Evolutionary conservation across 2,888 invertebrate genomes (phyloP), one percentile per base, ranked within the genome.

Genomic region (Shargacucullia verbasci): DNA sequence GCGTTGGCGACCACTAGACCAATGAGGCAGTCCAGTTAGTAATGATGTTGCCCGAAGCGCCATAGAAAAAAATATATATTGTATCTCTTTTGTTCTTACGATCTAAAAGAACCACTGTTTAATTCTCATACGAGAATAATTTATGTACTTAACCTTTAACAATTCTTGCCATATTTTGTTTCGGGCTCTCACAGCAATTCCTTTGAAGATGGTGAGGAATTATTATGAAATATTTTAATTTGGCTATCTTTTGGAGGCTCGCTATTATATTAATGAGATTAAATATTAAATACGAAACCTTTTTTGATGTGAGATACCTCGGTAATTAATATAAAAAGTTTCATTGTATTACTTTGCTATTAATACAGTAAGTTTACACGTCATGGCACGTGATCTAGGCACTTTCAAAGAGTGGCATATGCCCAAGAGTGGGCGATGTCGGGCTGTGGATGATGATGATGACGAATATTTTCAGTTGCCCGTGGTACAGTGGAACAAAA

Each of bases 181-280:
- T n/a, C 20, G 4, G 25, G 37, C 52, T 49, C 31, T 54, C 34
- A 27, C 0, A 33, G n/a, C 27, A 14, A 44, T 61, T 55, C 47
- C 25, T 66, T 66, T 62, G 56, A 69, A 54, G 70, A 43, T 40
- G 39, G 38, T 41, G 29, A 9, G 7, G 33, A 38, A 20, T 20
- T 20, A 20, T 20, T 20, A 20, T 20, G 20, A 3, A 59, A 56
- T 59, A 56, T 71, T 71, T 56, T 44, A 69, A 71, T 60, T 40
- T 35, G 10, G 41, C 35, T 31, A 52, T 46, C 58, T 31, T 41
- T 34, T 38, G 27, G 43, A 52, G 47, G 11, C 46, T 20, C 27
- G 14, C 9, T 7, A 33, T 52, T 14, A 41, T 49, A 46, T 46
- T 70, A 64, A 63, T 46, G 48, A 41, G 57, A 70, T 70, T 15